Evolutionary conservation across 2,888 invertebrate genomes (phyloP), one percentile per base, ranked within the genome.

Genomic region (Campopleginae sp.): DNA sequence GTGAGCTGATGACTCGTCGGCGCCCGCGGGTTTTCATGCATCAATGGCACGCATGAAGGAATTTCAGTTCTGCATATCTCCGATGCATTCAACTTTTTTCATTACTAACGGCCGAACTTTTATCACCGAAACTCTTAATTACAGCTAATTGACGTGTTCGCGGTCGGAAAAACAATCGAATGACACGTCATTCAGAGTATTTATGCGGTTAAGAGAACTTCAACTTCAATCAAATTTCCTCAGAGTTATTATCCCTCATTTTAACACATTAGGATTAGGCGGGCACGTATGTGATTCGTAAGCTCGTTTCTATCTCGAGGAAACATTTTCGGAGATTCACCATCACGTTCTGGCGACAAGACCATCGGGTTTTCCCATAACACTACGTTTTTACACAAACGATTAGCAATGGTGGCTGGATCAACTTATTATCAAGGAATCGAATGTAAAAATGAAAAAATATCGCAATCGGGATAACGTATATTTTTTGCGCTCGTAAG

Each of bases 371-470:
- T 66, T 46, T 19, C 48, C 71, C 12, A 31, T 63, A 38, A 68
- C 46, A 51, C 33, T 23, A 66, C 46, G 68, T n/a, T 58, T 72
- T 33, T 46, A 54, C 66, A 12, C 33, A 68, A 68, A 42, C 66
- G 65, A 68, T 66, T 46, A n/a, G 46, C 27, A 68, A 46, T 44
- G 7, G 33, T 58, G 66, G 31, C 42, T 33, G 48, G 61, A 75
- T 81, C 38, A 75, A 70, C 31, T 68, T 68, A 38, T 48, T 19
- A 68, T 38, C 12, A 48, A 46, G 68, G 44, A 27, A 66, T 68
- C n/a, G 80, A 33, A 68, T 68, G 51, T 14, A 19, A 4, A 31
- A 12, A 54, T 14, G 10, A 66, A 42, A 17, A 31, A 66, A 58
- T 17, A 42, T 27, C 14, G 58, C 33, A 58, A 51, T 63, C 0